A percentile compares a stretch with the other conserved stretches of the same genome.
phyloP scores from a whole-genome alignment of 2,797 vertebrate species.

The Morus bassanus region DNA sequence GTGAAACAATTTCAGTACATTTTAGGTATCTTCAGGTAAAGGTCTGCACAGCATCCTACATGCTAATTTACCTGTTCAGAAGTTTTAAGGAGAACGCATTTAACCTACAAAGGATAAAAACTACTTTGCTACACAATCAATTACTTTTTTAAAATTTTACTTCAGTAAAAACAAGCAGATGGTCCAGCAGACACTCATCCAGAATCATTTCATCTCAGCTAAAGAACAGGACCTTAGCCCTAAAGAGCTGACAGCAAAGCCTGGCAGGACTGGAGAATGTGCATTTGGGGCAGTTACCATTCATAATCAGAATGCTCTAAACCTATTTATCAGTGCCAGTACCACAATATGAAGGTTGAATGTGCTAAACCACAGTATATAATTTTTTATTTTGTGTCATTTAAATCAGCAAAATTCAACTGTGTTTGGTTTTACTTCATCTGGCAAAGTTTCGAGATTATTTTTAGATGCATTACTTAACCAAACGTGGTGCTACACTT shows the following conservation, averaged over 20 bases:
- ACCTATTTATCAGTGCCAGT: constrained; percentile 43
- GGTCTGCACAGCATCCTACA: background rate
- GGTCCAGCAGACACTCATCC: constrained; percentile 43
- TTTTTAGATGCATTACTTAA: background rate
- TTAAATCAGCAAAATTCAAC: constrained; percentile 32
- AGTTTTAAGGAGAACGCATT: constrained; percentile 15
- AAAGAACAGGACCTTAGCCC: constrained; percentile 36
- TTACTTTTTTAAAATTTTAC: constrained; percentile 35
- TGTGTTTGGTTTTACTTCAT: constrained; percentile 27
- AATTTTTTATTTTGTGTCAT: background rate
- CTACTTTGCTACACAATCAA: constrained; percentile 17
- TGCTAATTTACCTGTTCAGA: background rate
- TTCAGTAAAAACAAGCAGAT: constrained; percentile 56
- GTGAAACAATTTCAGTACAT: background rate
- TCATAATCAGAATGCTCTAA: background rate
- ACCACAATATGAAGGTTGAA: background rate
- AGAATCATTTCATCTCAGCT: constrained; percentile 51
- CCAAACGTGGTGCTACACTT: background rate
- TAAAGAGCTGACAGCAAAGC: constrained; percentile 54
- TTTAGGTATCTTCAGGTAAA: constrained; percentile 14
- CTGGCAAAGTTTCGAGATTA: constrained; percentile 36
- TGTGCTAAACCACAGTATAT: background rate
- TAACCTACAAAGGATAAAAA: constrained; percentile 38
- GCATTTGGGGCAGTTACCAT: constrained; percentile 22
- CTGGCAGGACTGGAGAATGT: constrained; percentile 4